A percentile compares a stretch with the other conserved stretches of the same genome.
These are phyloP conservation scores for Ennomos quercinarius DNA, from an alignment of 2,888 invertebrate genomes.

Conservation along the genomic window DNA sequence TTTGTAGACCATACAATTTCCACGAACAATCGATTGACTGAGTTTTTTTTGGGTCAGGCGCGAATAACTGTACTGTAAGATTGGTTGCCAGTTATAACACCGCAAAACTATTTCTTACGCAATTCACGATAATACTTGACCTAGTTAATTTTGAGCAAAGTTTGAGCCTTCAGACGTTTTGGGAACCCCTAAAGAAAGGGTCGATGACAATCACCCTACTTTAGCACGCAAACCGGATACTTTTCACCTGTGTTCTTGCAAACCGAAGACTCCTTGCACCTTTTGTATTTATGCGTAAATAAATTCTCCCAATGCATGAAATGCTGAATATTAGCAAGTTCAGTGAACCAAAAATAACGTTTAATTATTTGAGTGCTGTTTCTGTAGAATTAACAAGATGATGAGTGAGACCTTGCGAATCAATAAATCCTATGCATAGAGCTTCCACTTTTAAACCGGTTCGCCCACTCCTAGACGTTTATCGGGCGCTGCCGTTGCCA, in stretches of 20 bases:
- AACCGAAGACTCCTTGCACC: too few relatives aligned
- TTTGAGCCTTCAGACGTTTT: too few relatives aligned
- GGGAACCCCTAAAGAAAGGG: too few relatives aligned
- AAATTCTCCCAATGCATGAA: too few relatives aligned
- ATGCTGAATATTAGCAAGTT: conserved; percentile 4
- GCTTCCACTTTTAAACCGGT: conserved; percentile 38
- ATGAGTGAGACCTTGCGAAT: conserved; percentile 56
- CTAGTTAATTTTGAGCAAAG: background rate
- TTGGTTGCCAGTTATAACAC: background rate
- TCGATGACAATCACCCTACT: too few relatives aligned
- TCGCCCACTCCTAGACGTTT: conserved; percentile 47
- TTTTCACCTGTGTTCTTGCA: too few relatives aligned
- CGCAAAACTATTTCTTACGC: conserved; percentile 18
- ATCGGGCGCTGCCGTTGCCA: conserved; percentile 38
- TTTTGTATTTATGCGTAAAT: too few relatives aligned
- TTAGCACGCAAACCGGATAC: too few relatives aligned
- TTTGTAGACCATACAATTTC: conserved; percentile 41
- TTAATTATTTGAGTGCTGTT: conserved; percentile 28
- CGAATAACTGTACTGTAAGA: conserved; percentile 50
- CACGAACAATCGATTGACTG: conserved; percentile 45
- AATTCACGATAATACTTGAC: conserved; percentile 19
- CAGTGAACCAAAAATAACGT: conserved; percentile 1
- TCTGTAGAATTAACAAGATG: conserved; percentile 26
- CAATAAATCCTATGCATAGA: conserved; percentile 50
- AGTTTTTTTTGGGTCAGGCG: conserved; percentile 50